Evolutionary conservation across 2,113 vertebrate species (phyloP), one percentile per base, ranked within the genome.

Genomic region (Tylochromis polylepis): DNA sequence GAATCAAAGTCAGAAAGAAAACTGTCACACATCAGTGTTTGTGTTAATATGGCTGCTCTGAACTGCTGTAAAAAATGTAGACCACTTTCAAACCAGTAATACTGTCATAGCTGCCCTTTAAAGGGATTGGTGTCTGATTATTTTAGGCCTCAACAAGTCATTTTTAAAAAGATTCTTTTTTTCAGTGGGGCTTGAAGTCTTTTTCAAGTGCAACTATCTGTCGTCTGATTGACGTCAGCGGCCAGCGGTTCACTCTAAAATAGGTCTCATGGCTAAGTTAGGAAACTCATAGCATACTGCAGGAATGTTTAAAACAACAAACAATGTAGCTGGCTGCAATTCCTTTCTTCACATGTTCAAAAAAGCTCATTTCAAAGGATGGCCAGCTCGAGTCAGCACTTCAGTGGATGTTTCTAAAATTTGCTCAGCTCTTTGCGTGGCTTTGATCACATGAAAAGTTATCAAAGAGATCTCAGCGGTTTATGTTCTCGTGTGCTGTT

Each of bases 221-320:
- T 90, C 89, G 88, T 92, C 88, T 82, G 88, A 92, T 95, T 95
- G 95, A 96, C 93, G 95, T 95, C 95, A 96, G 82, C 79, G 77
- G 83, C 92, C 91, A 90, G 94, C 88, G 89, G 91, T 94, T 92
- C 85, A 88, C 86, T 91, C 93, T 90, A 93, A 95, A 96, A 95
- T 96, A 96, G 93, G 95, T 95, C 92, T 93, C 92, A 91, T 83
- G 92, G 93, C 93, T 95, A 95, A 93, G 94, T 95, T 94, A 95
- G 94, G 95, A 95, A 95, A 92, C 90, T 93, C 89, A 89, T 87
- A 84, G 91, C 89, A 85, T 85, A 87, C 92, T 85, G 90, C 79
- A 95, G 91, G 95, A 94, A 96, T 95, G 95, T 95, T 93, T 94
- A 91, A 95, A 95, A 92, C 93, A 95, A 93, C 94, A 96, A 95